Base-by-base conservation (phyloP, 2,888 invertebrate species). In the Troides helena region DNA sequence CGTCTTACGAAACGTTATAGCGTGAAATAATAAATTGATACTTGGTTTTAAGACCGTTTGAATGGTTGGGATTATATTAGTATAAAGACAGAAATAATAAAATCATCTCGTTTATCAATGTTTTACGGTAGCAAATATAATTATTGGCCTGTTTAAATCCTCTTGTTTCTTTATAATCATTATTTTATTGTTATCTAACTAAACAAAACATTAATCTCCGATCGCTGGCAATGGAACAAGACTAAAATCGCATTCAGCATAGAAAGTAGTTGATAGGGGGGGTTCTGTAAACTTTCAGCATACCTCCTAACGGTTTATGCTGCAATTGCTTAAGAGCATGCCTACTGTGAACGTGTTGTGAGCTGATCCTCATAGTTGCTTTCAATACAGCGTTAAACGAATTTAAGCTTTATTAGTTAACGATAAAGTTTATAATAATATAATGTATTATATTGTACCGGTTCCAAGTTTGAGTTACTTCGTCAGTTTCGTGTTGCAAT, bases 241-340 rank as follows among this genome's bases (percentile, higher is more conserved):
- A 39, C 7, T 10, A 39, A 39, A 39, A 39, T 10, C 39, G 39
- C 39, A 39, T 39, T 39, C 39, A 39, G 39, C 39, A 39, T 39
- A 74, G 79, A 74, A 73, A 66, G 70, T 60, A 67, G 56, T 62
- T 72, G 70, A 50, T 68, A 68, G 69, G 57, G 60, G 72, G 69
- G 72, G 69, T 60, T 61, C 14, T 57, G 58, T 71, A 74, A 72
- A 70, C 67, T 68, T 69, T 74, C 72, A 57, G 70, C 59, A 74
- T 50, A 65, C 79, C 79, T 73, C 78, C 77, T 63, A 79, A 71
- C 73, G 81, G 77, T 72, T 85, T 76, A 74, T 74, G 78, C 77
- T 84, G 83, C 84, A 85, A 82, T 90, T 90, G 86, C 88, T 80
- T 83, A 89, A 89, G 80, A 86, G 72, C 83, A 85, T 83, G 90